Conservation (phyloP, 2,113 vertebrate species). For the Ictalurus punctatus region DNA sequence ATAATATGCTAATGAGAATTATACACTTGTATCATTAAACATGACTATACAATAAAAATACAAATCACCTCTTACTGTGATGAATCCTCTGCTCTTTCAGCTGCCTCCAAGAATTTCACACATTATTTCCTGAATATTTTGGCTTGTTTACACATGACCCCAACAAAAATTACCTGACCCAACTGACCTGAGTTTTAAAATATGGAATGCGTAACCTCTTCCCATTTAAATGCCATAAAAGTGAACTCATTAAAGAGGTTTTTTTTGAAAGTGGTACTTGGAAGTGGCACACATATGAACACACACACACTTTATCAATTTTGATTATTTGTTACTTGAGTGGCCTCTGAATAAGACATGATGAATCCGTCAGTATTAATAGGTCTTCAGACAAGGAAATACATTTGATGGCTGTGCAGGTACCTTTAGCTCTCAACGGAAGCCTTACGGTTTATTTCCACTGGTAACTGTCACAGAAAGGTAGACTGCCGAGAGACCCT, state of each 20-base stretch:
- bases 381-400: conserved; percentile 22
- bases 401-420: not conserved
- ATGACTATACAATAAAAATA: not conserved
- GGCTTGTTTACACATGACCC: not conserved
- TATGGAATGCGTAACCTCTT: not conserved
- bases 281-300: not conserved
- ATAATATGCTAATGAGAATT: not conserved
- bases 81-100: not conserved
- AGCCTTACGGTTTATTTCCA: conserved; percentile 22
- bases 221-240: not conserved
- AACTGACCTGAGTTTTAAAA: not conserved
- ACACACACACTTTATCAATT: not conserved
- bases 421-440: conserved; percentile 13
- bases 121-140: not conserved
- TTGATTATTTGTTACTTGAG: not conserved
- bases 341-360: conserved; percentile 19
- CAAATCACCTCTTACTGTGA: not conserved
- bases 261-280: not conserved
- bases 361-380: conserved; percentile 19
- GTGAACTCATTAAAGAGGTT: not conserved
- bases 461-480: conserved; percentile 18
- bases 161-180: not conserved
- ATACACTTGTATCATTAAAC: not conserved
- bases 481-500: conserved; percentile 30
- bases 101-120: not conserved